Evolutionary conservation across 1,140 invertebrate genomes (phyloP), one percentile per base, ranked within the genome.

Genomic region (Eubasilissa regina): DNA sequence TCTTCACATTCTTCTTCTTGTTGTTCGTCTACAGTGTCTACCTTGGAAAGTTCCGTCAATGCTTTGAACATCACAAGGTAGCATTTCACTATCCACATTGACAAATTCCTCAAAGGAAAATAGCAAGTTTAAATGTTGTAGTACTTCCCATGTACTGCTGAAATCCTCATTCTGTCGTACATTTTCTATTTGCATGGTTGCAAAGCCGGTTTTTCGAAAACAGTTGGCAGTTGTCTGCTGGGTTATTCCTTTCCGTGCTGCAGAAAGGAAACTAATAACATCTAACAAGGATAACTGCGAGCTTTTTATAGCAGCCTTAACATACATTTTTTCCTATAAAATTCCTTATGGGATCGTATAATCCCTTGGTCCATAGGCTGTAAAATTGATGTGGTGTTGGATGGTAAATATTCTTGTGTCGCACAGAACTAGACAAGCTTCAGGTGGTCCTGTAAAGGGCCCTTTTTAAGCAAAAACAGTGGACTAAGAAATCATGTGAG

Each of bases 301-400:
- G 7, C n/a, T 8, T 17, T 17, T 55, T 55, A 17, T 4, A 55
- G 53, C 53, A 55, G 53, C 53, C 53, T 55, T 15, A 6, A 55
- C n/a, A 55, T 17, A n/a, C n/a, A 55, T 75, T 44, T 80, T 79
- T 74, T 81, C n/a, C n/a, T 81, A 17, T 84, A 85, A 21, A 79
- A 19, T 48, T 72, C 53, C 64, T 86, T 86, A 17, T 84, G 78
- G 17, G 43, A 74, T 25, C 83, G 80, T 66, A 88, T 83, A 10
- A 86, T n/a, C n/a, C n/a, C n/a, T n/a, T n/a, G n/a, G n/a, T n/a
- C n/a, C n/a, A n/a, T n/a, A n/a, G n/a, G n/a, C n/a, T n/a, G n/a
- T n/a, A n/a, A n/a, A n/a, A n/a, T n/a, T n/a, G n/a, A n/a, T n/a
- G n/a, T n/a, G n/a, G n/a, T n/a, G n/a, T n/a, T n/a, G n/a, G n/a